A percentile compares a stretch with the other conserved stretches of the same genome.
phyloP scores from a whole-genome alignment of 37 sponge, comb jelly and placozoan genomes.

The Petrosia ficiformis region DNA sequence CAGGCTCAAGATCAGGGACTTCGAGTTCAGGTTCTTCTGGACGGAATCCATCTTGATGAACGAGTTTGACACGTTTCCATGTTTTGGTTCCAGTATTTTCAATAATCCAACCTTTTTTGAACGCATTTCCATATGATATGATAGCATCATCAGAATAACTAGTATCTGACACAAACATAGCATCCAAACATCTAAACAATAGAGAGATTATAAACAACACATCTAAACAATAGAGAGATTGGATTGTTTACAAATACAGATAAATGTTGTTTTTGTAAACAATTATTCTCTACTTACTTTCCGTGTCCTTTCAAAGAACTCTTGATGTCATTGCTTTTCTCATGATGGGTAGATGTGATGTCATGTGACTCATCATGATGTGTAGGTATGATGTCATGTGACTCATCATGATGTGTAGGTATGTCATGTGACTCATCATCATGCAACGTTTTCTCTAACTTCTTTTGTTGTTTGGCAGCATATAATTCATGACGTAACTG shows the following conservation, averaged over 20 bases:
- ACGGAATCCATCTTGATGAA: conserved; percentile 51
- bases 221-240: background rate
- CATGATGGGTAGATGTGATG: too few relatives aligned
- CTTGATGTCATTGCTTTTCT: too few relatives aligned
- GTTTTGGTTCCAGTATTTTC: conserved; percentile 65
- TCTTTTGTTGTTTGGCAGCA: background rate
- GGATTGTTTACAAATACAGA: background rate
- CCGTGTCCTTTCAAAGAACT: background rate
- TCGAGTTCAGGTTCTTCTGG: conserved; percentile 25
- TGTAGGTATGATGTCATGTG: too few relatives aligned
- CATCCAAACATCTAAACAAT: conserved; percentile 7
- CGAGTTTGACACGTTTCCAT: conserved; percentile 64
- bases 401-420: too few relatives aligned
- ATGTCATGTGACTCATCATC: too few relatives aligned
- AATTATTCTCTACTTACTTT: background rate
- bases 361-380: too few relatives aligned
- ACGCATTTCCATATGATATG: conserved; percentile 47
- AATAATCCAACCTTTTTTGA: conserved; percentile 76
- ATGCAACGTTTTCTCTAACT: background rate
- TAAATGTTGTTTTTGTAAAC: background rate
- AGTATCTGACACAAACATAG: conserved; percentile 53
- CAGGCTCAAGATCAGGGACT: conserved; percentile 66
- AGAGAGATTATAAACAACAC: background rate
- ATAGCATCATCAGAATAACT: conserved; percentile 39
- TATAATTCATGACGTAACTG: background rate